phyloP scores from a whole-genome alignment of 2,888 invertebrate species.

The Altica lythri region DNA sequence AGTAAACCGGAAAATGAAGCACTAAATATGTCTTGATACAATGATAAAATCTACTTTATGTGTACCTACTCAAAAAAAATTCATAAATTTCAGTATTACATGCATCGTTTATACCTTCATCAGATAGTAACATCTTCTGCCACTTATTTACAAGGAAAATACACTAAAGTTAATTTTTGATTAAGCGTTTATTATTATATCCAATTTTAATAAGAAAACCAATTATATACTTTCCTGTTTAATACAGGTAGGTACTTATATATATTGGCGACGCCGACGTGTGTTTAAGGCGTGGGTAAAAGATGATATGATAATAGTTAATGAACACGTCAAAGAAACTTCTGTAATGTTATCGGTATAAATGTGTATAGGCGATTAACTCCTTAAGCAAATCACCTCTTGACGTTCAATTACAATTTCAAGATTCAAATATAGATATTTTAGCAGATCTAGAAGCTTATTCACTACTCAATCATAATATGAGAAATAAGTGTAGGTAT shows the following conservation, averaged over 20 bases:
- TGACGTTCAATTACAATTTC: constrained; percentile 7
- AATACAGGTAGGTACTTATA: not conserved
- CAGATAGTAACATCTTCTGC: no score
- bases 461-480: no score
- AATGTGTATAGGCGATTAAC: constrained; percentile 4
- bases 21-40: no score
- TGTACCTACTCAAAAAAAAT: no score
- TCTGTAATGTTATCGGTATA: constrained; percentile 3
- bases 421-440: constrained; percentile 6
- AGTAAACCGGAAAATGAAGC: no score
- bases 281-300: constrained; percentile 7
- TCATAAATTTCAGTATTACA: no score
- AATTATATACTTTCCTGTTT: not conserved
- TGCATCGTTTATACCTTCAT: no score
- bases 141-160: no score
- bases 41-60: no score
- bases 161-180: no score
- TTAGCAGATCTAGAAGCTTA: not conserved
- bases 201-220: not conserved
- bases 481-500: no score
- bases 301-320: not conserved
- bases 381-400: constrained; percentile 7
- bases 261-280: not conserved
- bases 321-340: constrained; percentile 3
- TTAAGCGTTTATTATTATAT: no score